These are phyloP conservation scores for Cephus nigrinus DNA, from an alignment of 2,888 invertebrate species.

Conservation along the genomic window DNA sequence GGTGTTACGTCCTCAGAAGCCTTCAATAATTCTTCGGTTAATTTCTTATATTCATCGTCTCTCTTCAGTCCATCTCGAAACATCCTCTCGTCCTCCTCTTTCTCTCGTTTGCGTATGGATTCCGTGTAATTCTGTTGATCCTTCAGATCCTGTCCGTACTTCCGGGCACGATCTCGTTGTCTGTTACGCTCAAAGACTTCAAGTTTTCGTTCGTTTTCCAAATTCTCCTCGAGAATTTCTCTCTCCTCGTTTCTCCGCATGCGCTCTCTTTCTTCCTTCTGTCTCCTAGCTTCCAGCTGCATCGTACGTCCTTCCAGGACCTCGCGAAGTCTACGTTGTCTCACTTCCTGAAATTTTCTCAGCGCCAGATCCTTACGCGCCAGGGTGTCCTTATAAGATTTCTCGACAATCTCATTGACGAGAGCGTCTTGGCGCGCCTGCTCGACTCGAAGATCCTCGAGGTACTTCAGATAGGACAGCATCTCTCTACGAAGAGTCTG, in stretches of 20 bases:
- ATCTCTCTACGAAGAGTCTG: slow-evolving; percentile 44
- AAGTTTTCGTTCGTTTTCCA: slow-evolving; percentile 36
- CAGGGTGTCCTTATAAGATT: slow-evolving; percentile 28
- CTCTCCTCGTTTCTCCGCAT: slow-evolving; percentile 29
- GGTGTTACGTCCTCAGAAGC: slow-evolving; percentile 45
- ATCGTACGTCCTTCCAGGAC: slow-evolving; percentile 39
- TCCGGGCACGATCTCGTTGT: slow-evolving; percentile 28
- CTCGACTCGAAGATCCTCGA: slow-evolving; percentile 43
- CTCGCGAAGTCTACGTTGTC: slow-evolving; percentile 31
- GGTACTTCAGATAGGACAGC: slow-evolving; percentile 44
- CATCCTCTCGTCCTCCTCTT: slow-evolving; percentile 29
- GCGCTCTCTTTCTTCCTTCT: slow-evolving; percentile 27
- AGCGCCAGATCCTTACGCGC: slow-evolving; percentile 32
- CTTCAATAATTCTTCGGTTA: slow-evolving; percentile 39
- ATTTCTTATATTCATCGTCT: slow-evolving; percentile 38
- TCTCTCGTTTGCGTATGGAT: slow-evolving; percentile 28
- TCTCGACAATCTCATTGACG: slow-evolving; percentile 36
- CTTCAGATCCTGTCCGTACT: slow-evolving; percentile 42
- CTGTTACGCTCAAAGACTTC: slow-evolving; percentile 23
- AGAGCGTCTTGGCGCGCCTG: slow-evolving; percentile 39
- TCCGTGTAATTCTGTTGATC: slow-evolving; percentile 36
- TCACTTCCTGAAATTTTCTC: slow-evolving; percentile 32
- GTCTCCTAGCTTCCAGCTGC: slow-evolving; percentile 37
- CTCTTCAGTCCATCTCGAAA: slow-evolving; percentile 24
- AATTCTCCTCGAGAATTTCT: slow-evolving; percentile 28